These are phyloP conservation scores for Patella caerulea DNA, from an alignment of 2,888 invertebrate species.

Conservation along the genomic window DNA sequence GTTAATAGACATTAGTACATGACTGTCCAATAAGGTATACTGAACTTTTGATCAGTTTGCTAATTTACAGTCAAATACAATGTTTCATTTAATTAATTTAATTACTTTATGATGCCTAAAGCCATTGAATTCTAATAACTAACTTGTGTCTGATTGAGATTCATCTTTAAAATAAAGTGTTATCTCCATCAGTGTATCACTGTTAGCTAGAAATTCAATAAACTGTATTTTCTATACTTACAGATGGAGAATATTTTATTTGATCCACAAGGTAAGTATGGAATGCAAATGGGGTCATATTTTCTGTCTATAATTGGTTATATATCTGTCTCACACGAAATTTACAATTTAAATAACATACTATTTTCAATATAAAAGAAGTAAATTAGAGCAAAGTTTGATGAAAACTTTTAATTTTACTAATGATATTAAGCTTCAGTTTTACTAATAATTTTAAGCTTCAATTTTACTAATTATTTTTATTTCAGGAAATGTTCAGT, in stretches of 20 bases:
- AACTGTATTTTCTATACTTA: constrained; percentile 33
- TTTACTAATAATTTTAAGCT: background rate
- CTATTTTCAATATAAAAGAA: background rate
- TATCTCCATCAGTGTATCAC: too few species aligned
- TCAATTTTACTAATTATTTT: background rate
- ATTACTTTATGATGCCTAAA: too few species aligned
- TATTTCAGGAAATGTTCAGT: constrained; percentile 78
- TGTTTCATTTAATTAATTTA: too few species aligned
- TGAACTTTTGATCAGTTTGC: too few species aligned
- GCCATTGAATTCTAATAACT: too few species aligned
- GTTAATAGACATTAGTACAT: too few species aligned
- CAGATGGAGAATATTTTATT: constrained; percentile 90
- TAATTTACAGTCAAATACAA: too few species aligned
- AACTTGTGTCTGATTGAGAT: too few species aligned
- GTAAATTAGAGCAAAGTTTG: background rate
- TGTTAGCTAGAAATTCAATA: too few species aligned
- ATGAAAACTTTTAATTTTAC: background rate
- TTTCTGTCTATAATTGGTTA: constrained; percentile 12
- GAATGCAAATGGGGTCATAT: background rate
- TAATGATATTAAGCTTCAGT: background rate
- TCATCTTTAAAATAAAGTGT: too few species aligned
- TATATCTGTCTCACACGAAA: background rate
- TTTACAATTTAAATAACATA: background rate
- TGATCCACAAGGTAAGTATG: constrained; percentile 77
- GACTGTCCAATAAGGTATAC: too few species aligned